Base-by-base conservation (phyloP, 2,797 vertebrate species). In the Poecile montanus region DNA sequence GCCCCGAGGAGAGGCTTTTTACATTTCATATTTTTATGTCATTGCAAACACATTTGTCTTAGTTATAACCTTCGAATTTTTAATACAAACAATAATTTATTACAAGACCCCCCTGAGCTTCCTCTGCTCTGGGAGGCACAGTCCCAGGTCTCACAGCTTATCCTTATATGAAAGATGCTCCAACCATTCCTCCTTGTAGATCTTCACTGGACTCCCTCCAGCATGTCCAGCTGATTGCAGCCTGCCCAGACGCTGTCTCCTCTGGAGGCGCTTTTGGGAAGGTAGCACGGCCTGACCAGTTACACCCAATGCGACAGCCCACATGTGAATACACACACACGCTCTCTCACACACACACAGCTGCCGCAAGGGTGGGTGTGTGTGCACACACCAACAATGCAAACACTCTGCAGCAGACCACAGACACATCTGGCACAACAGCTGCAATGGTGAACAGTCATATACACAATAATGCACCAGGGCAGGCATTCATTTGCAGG, bases 331-430 rank as follows among this genome's bases (percentile, higher is more conserved):
- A 32, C 16, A 44, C 27, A 65, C 53, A 42, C 20, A 44, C 29
- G 48, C 16, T 40, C 42, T n/a, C 13, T 7, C 16, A 21, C 11
- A 12, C 45, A 44, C 29, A 16, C 11, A 18, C 5, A 16, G 18
- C 36, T 61, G 36, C 30, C 34, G 29, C 2, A 1, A 32, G 58
- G 1, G 8, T 4, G 32, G 8, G 16, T 11, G 30, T 6, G 26
- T 40, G 38, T 40, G 38, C 38, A 40, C n/a, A 16, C 32, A 34
- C 21, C 16, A 16, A 9, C 42, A 29, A 26, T 13, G 27, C 38
- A 53, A 76, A 67, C 23, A 6, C 44, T 34, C 25, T 65, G 22
- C 38, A 20, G 9, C n/a, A n/a, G 71, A 17, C 25, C 63, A 50
- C 11, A 32, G 15, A 22, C 11, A 13, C 20, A 34, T 7, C 7